Evolutionary conservation across 2,888 invertebrate species (phyloP).

Genomic region (Notodonta dromedarius): DNA sequence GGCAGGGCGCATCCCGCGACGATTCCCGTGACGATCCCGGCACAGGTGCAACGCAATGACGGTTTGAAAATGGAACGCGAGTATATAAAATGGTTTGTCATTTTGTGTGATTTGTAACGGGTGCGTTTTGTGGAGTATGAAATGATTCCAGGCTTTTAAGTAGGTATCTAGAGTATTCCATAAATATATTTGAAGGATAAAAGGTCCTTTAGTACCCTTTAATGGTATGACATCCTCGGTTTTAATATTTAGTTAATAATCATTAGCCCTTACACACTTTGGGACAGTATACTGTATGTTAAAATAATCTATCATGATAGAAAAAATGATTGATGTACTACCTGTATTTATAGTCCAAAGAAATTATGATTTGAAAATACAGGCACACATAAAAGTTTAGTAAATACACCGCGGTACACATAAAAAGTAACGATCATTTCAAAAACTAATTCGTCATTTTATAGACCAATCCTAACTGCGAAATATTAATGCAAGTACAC

Average conservation of each 20-base stretch:
- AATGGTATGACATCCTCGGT: too few relatives aligned
- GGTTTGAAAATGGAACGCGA: slow-evolving; percentile 60
- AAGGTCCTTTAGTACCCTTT: too few relatives aligned
- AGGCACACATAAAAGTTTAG: too few relatives aligned
- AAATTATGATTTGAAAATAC: too few relatives aligned
- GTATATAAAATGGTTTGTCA: slow-evolving; percentile 52
- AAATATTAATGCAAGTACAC: neutral
- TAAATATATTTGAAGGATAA: too few relatives aligned
- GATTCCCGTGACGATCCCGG: slow-evolving; percentile 37
- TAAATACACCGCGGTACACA: neutral
- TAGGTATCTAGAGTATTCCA: neutral
- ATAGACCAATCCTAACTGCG: neutral
- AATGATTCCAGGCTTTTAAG: neutral
- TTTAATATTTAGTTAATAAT: too few relatives aligned
- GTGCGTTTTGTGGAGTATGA: slow-evolving; percentile 35
- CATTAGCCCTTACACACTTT: too few relatives aligned
- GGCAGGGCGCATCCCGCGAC: slow-evolving; percentile 48
- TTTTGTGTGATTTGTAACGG: slow-evolving; percentile 63
- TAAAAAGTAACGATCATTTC: neutral
- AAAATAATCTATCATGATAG: too few relatives aligned
- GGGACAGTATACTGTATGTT: too few relatives aligned
- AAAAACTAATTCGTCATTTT: neutral
- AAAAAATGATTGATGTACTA: too few relatives aligned
- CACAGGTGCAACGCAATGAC: slow-evolving; percentile 57
- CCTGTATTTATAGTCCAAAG: too few relatives aligned